Evolutionary conservation across 2,797 vertebrate species (phyloP).

Genomic region (Acipenser transmontanus): DNA sequence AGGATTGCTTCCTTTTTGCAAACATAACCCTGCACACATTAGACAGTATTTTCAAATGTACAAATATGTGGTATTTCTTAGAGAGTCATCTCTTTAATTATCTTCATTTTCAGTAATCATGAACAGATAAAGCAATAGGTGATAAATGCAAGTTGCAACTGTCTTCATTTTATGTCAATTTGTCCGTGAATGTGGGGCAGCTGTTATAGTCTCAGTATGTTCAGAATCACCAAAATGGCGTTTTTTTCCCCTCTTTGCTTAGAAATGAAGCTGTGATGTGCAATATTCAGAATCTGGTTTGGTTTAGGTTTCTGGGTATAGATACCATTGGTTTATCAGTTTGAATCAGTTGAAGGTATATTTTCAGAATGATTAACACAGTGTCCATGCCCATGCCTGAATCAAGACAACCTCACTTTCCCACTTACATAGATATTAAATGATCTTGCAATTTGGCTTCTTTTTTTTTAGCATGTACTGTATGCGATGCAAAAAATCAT

Average conservation of each 20-base stretch:
- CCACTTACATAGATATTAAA: no score
- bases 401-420: no score
- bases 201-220: not conserved
- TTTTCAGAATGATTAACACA: no score
- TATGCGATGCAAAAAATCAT: no score
- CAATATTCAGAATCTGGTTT: not conserved
- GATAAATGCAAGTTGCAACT: not conserved
- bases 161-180: not conserved
- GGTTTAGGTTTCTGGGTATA: not conserved
- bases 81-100: not conserved
- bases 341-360: no score
- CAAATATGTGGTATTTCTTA: not conserved
- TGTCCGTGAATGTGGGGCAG: not conserved
- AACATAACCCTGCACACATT: not conserved
- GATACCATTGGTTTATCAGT: no score
- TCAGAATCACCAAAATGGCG: not conserved
- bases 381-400: no score
- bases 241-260: not conserved
- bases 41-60: not conserved
- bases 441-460: no score
- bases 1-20: not conserved
- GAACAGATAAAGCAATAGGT: not conserved
- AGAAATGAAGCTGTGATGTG: not conserved
- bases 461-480: no score
- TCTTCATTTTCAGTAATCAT: not conserved